Base-by-base conservation (phyloP, 2,797 vertebrate genomes). In the Mionectes olivaceus region DNA sequence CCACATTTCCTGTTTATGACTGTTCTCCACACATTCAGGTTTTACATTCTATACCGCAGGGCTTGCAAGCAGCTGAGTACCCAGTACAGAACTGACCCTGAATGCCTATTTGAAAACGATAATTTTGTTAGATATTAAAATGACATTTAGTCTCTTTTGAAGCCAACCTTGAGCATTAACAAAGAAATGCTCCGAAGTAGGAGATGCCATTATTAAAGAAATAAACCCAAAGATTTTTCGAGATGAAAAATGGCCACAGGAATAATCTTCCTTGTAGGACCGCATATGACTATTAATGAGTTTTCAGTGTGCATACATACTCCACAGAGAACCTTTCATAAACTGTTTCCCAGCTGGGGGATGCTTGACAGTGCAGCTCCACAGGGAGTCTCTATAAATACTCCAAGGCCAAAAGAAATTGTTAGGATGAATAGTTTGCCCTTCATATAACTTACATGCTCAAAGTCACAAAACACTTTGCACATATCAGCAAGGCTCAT, bases 361-460 rank as follows among this genome's bases (percentile, higher is more conserved):
- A 92, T 75, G 57, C 87, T 85, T 83, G 75, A 91, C 61, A 83
- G 76, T 71, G 82, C 79, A 91, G 76, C 65, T 94, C 91, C 87
- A 88, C 73, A 44, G 84, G 83, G 91, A 93, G n/a, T 22, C 57
- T 91, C 96, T 94, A 95, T 89, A 96, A 95, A 94, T 96, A 96
- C 85, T 91, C 85, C 71, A 94, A 95, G 95, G 91, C 87, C 85
- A 91, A 92, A 92, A 93, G 87, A 94, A 94, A 83, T 59, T 33
- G 57, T 35, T 69, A 91, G 56, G 73, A 96, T 81, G 61, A 96
- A 91, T 78, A 83, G 73, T 21, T 90, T 90, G 84, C 53, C 94
- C 93, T 94, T 93, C 87, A 39, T 81, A 65, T 43, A 68, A 91
- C 93, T 91, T 86, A 91, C 46, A 91, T 47, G 71, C 61, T 94